These are phyloP conservation scores for Hycleus phaleratus DNA, from an alignment of 1,140 invertebrate species.

Conservation along the genomic window DNA sequence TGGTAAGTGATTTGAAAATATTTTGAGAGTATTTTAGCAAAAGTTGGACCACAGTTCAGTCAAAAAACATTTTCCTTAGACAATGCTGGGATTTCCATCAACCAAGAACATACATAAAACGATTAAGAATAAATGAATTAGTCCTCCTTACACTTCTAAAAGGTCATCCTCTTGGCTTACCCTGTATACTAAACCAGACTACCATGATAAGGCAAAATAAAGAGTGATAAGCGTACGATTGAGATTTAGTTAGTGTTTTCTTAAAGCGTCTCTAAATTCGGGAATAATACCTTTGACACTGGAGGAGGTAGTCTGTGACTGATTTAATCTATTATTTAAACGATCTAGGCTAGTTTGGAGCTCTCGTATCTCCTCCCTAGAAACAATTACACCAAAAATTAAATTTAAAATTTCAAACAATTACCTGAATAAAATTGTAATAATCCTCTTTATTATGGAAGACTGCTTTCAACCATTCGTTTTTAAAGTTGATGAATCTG, in stretches of 20 bases:
- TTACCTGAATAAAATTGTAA: background rate
- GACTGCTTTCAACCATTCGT: background rate
- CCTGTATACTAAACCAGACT: slow-evolving; percentile 12
- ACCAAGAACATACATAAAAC: too few species aligned
- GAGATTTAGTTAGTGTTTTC: background rate
- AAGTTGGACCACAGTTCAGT: too few species aligned
- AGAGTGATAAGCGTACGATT: background rate
- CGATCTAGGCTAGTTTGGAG: slow-evolving; percentile 50
- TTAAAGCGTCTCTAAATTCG: background rate
- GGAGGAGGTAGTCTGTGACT: slow-evolving; percentile 26
- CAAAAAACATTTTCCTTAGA: too few species aligned
- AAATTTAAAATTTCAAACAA: background rate
- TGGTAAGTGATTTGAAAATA: too few species aligned
- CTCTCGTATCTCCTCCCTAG: slow-evolving; percentile 49
- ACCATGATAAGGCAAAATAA: background rate
- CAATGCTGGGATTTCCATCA: too few species aligned
- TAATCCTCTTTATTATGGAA: too few species aligned
- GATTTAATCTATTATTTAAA: slow-evolving; percentile 44
- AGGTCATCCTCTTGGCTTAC: background rate
- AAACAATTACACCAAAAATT: slow-evolving; percentile 34
- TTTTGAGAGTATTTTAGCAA: too few species aligned
- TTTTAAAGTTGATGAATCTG: background rate
- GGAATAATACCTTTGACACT: slow-evolving; percentile 28
- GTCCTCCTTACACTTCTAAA: too few species aligned
- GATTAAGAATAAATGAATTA: too few species aligned